Conservation (phyloP, 2,113 vertebrate species). For the Corythoichthys haematopterus region DNA sequence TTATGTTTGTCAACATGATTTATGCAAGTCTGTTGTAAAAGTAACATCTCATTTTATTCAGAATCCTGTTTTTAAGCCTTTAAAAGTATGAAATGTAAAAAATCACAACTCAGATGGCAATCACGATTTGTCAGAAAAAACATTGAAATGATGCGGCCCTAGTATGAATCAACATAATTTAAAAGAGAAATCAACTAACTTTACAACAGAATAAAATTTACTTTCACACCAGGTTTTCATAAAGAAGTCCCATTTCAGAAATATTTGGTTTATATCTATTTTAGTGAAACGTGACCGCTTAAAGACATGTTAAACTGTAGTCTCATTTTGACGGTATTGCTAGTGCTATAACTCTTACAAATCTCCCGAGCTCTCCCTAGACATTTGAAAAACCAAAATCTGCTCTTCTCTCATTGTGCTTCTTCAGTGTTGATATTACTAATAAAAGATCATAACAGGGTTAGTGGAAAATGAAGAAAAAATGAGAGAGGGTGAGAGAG, state of each 20-base stretch:
- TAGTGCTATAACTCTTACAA: slow-evolving; percentile 17
- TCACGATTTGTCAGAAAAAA: too few species aligned
- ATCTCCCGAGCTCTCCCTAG: slow-evolving; percentile 7
- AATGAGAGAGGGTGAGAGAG: background rate
- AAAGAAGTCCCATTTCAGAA: background rate
- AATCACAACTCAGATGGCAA: too few species aligned
- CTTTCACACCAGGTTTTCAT: background rate
- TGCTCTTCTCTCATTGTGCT: slow-evolving; percentile 11
- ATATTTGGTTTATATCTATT: background rate
- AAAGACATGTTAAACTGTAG: too few species aligned
- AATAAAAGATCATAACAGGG: slow-evolving; percentile 30
- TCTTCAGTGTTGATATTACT: slow-evolving; percentile 25
- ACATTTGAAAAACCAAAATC: slow-evolving; percentile 29
- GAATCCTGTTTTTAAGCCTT: too few species aligned
- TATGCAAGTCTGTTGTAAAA: too few species aligned
- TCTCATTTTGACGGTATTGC: background rate
- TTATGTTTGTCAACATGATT: too few species aligned
- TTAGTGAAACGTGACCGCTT: too few species aligned
- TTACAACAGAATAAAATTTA: background rate
- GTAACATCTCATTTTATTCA: too few species aligned
- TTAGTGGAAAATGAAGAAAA: background rate
- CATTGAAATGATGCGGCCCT: too few species aligned
- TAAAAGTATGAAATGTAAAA: too few species aligned
- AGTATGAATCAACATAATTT: background rate
- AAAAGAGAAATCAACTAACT: background rate